Base-by-base conservation (phyloP, 2,113 vertebrate genomes). In the Erythrolamprus reginae region DNA sequence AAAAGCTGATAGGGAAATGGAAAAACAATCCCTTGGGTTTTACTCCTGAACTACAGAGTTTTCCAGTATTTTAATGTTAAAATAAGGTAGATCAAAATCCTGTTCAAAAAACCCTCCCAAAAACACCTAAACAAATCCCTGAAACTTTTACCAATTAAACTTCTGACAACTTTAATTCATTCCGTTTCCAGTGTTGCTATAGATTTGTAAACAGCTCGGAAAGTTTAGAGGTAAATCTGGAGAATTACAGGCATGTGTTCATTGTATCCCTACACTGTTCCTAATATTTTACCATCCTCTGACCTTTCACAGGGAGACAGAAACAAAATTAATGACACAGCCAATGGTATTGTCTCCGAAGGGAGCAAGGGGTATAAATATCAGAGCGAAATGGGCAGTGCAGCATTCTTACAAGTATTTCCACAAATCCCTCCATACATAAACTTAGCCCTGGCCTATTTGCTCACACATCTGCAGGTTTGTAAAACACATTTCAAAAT, bases 1-100 rank as follows among this genome's bases (percentile, higher is more conserved):
- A 93, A 88, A 95, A 93, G 89, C 58, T 90, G 28, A 24, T 86
- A 92, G 84, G 84, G 82, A 94, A 93, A 91, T 93, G 21, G 45
- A 38, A 90, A 92, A 91, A 89, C 3, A 91, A 86, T 87, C 45
- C 48, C 58, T 58, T 85, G 51, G 86, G 45, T 0, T 85, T 92
- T 82, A 15, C 19, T 88, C 24, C 13, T 55, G 7, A 28, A 95
- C 21, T 13, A 92, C 42, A 90, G 61, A 47, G 53, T 51, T 94
- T 91, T 10, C 4, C 56, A 84, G 84, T 61, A 86, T 21, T 61
- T 90, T 87, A 23, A 82, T 87, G 58, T 33, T 83, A 58, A 87
- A 61, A 87, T 61, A 53, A 83, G 24, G 50, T 28, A 84, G 10
- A 19, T 33, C 51, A 89, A 12, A 33, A 51, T 88, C 33, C 38